Base-by-base conservation (phyloP, 2,113 vertebrate genomes). In the Calypte anna region DNA sequence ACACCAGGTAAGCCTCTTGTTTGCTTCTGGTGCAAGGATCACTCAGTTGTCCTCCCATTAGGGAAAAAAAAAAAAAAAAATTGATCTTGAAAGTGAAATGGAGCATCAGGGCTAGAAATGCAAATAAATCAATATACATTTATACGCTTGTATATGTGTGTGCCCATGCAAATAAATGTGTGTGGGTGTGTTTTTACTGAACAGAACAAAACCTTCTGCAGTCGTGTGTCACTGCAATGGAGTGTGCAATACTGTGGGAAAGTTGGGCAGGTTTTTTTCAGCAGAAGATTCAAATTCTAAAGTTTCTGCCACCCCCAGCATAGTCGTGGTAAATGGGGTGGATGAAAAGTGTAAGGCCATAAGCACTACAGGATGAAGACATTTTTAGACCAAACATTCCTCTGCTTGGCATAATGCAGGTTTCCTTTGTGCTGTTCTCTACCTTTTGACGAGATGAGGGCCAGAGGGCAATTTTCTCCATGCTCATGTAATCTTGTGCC, bases 381-480 rank as follows among this genome's bases (percentile, higher is more conserved):
- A 96, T 96, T 91, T 96, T 96, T 80, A 94, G 96, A 96, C 19
- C 6, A 53, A 97, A 85, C 97, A 96, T 97, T 98, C 97, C 96
- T 98, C 97, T 96, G 91, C 92, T 96, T 96, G 96, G 96, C 92
- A 94, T 97, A 98, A 98, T 97, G 93, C 76, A 88, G 63, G 92
- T 83, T 96, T 97, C 93, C 84, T 98, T 98, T 98, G 97, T 98
- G 55, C 91, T 89, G 63, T 95, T 98, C 96, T 87, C 96, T 90
- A 95, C 97, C 97, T 98, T 97, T 97, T 95, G 96, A 97, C 95
- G 97, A 86, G 77, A 96, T 97, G 97, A 97, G 97, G 97, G 97
- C 97, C 98, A 96, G 97, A 97, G 97, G 97, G 98, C 97, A 98
- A 98, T 98, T 98, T 98, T 98, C 98, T 98, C 95, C 94, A 95